A percentile compares a stretch with the other conserved stretches of the same genome.
Conservation (phyloP, 2,113 vertebrate genomes). For the Anolis carolinensis region DNA sequence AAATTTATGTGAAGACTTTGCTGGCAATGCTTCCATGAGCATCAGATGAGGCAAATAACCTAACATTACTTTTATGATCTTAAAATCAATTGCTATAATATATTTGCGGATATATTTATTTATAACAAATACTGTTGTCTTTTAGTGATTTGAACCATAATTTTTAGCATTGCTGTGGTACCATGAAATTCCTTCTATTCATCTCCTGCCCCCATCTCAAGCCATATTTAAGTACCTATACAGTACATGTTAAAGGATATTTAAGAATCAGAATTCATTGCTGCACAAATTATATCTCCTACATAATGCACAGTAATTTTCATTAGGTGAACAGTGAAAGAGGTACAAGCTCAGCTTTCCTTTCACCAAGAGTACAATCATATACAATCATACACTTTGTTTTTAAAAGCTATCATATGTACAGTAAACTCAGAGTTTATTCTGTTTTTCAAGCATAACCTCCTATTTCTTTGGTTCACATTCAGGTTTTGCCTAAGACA, state of each 20-base stretch:
- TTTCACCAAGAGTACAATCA: conserved; percentile 58
- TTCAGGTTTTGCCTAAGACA: not conserved
- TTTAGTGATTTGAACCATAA: conserved; percentile 58
- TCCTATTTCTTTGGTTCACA: conserved; percentile 6
- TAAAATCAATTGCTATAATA: conserved; percentile 62
- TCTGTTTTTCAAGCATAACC: conserved; percentile 2
- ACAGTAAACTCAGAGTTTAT: conserved; percentile 46
- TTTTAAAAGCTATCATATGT: conserved; percentile 54
- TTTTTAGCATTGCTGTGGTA: conserved; percentile 57
- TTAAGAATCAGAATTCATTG: conserved; percentile 55
- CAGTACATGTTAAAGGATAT: conserved; percentile 52
- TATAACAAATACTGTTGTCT: conserved; percentile 48
- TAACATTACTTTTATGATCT: conserved; percentile 52
- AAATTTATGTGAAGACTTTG: conserved; percentile 4
- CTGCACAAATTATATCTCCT: conserved; percentile 50
- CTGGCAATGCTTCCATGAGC: conserved; percentile 30
- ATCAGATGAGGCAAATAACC: conserved; percentile 55
- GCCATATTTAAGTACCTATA: conserved; percentile 39
- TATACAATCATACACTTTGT: conserved; percentile 42
- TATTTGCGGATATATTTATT: conserved; percentile 46
- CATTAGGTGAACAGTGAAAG: conserved; percentile 57
- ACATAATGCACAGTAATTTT: conserved; percentile 56
- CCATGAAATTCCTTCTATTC: conserved; percentile 56
- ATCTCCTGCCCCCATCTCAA: conserved; percentile 34
- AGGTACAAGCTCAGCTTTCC: conserved; percentile 25